These are phyloP conservation scores for Microplitis deprimator DNA, from an alignment of 2,888 invertebrate species.

Conservation along the genomic window DNA sequence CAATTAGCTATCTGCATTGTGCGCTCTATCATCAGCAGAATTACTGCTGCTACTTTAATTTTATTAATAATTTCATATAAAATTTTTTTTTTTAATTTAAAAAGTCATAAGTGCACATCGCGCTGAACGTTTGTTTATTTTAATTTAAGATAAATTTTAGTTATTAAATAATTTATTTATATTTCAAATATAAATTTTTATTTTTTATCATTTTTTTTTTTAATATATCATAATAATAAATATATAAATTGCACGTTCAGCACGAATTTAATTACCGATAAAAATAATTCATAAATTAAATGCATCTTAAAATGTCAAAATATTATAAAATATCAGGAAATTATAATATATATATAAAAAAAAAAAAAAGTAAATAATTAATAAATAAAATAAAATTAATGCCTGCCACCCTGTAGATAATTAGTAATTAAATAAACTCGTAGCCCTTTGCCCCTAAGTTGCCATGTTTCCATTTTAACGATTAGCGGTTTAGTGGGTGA, in stretches of 20 bases:
- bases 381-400: conserved; percentile 51
- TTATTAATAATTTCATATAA: not conserved
- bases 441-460: conserved; percentile 40
- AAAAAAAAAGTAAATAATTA: conserved; percentile 42
- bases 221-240: not conserved
- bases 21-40: conserved; percentile 33
- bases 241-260: conserved; percentile 26
- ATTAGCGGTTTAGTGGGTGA: conserved; percentile 59
- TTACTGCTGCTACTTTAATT: conserved; percentile 22
- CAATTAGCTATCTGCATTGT: conserved; percentile 53
- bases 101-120: conserved; percentile 13
- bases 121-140: conserved; percentile 9
- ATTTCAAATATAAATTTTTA: not conserved
- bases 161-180: not conserved
- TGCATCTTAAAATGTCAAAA: not conserved
- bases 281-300: not conserved
- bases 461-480: conserved; percentile 50
- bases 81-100: not conserved
- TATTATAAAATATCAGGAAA: conserved; percentile 13
- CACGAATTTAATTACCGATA: conserved; percentile 11
- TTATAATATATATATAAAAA: conserved; percentile 37
- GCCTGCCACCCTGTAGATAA: conserved; percentile 61
- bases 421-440: conserved; percentile 54
- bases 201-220: not conserved
- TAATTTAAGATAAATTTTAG: not conserved